phyloP scores from a whole-genome alignment of 2,888 invertebrate species.

The Eristalinus aeneus region DNA sequence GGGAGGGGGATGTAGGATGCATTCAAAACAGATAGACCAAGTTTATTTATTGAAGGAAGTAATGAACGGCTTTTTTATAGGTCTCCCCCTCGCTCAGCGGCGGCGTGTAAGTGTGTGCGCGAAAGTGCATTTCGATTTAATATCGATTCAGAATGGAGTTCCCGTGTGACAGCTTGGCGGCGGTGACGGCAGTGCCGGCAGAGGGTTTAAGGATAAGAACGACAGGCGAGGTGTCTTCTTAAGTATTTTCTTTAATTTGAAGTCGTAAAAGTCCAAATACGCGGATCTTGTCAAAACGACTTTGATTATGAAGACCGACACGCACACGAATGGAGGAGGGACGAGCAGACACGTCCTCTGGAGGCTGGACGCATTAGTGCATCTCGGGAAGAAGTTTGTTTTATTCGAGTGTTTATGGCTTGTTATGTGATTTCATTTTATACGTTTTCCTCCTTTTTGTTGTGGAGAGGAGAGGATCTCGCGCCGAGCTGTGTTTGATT shows the following conservation, averaged over 20 bases:
- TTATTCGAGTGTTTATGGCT: constrained; percentile 60
- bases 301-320: constrained; percentile 25
- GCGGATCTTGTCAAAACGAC: constrained; percentile 68
- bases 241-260: constrained; percentile 67
- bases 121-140: constrained; percentile 62
- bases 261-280: constrained; percentile 67
- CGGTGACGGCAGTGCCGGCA: not conserved
- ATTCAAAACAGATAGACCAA: constrained; percentile 8
- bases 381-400: constrained; percentile 52
- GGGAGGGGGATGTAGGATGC: not conserved
- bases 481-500: constrained; percentile 10
- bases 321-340: not conserved
- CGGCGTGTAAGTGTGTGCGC: constrained; percentile 5
- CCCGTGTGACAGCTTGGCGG: not conserved
- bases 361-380: constrained; percentile 1
- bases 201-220: not conserved
- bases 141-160: constrained; percentile 15
- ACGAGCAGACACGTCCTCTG: not conserved
- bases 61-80: constrained; percentile 63
- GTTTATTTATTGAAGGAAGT: constrained; percentile 67
- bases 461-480: not conserved
- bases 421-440: constrained; percentile 50
- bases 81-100: not conserved
- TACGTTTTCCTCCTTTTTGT: not conserved
- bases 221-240: constrained; percentile 48